Base-by-base conservation (phyloP, 1,140 invertebrate species). In the Listronotus oregonensis region DNA sequence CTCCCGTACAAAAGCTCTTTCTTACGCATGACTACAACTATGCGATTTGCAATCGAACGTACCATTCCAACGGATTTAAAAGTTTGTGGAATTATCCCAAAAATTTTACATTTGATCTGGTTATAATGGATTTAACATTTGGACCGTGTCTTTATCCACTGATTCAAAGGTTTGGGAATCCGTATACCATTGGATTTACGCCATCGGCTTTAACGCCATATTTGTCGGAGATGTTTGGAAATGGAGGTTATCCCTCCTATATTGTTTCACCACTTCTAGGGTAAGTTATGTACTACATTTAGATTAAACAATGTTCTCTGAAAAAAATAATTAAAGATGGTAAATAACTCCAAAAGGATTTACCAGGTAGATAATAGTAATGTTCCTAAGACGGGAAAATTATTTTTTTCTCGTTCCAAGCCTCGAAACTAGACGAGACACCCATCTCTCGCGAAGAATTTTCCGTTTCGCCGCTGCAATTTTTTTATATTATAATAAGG, bases 101-200 rank as follows among this genome's bases (percentile, higher is more conserved):
- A 32, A 66, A 70, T 49, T 66, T 64, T 42, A 67, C 44, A 18
- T 73, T 72, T 50, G 70, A 73, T 61, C 15, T 72, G 21, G 68
- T 73, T 12, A 44, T 73, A 7, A 44, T 68, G 42, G 72, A 73
- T 46, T 55, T 68, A 10, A 68, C 60, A 1, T 17, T 65, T 17
- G 55, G 59, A 11, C 47, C 59, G 11, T 74, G 71, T 57, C 34
- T 69, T 1, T 65, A 67, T 39, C 71, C 72, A 12, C 57, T 72
- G 37, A 64, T 69, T 6, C 21, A 72, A 54, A 52, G 40, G 14
- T 72, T 74, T 40, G 56, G 62, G 0, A 32, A 21, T 44, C 66
- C 71, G 0, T 62, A 66, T 7, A 55, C 49, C 9, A 54, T 74
- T 14, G 72, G 59, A 11, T 52, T 70, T 12, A 62, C 68, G 32